A percentile compares a stretch with the other conserved stretches of the same genome.
Conservation (phyloP, 2,888 invertebrate genomes). For the Platycheirus albimanus region DNA sequence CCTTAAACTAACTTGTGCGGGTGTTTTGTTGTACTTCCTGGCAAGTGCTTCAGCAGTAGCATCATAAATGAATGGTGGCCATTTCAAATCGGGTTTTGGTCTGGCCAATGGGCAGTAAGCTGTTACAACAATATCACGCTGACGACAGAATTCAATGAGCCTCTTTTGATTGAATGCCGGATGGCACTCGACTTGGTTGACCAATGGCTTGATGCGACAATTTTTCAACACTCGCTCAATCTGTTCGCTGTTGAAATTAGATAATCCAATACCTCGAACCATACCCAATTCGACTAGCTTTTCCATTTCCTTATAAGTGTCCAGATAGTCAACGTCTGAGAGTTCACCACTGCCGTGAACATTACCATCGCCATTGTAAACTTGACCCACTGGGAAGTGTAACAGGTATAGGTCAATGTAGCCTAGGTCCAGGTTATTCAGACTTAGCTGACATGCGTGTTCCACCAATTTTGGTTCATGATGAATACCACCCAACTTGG, state of each 20-base stretch:
- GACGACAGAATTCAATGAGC: slow-evolving; percentile 87
- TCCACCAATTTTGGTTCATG: slow-evolving; percentile 88
- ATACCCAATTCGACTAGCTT: slow-evolving; percentile 79
- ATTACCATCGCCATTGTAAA: slow-evolving; percentile 82
- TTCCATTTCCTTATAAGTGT: slow-evolving; percentile 82
- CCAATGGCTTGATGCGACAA: slow-evolving; percentile 80
- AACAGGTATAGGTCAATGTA: slow-evolving; percentile 92
- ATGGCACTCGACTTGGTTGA: slow-evolving; percentile 82
- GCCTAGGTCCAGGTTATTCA: slow-evolving; percentile 86
- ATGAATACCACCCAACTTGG: slow-evolving; percentile 81
- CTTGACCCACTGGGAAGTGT: slow-evolving; percentile 91
- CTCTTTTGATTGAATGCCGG: slow-evolving; percentile 83
- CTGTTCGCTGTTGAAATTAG: slow-evolving; percentile 81
- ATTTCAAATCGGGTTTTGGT: slow-evolving; percentile 84
- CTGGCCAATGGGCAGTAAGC: slow-evolving; percentile 90
- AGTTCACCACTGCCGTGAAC: slow-evolving; percentile 79
- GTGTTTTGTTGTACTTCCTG: slow-evolving; percentile 85
- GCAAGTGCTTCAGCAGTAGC: slow-evolving; percentile 84
- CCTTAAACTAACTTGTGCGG: slow-evolving; percentile 86
- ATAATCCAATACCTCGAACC: slow-evolving; percentile 80
- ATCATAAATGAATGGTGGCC: slow-evolving; percentile 82
- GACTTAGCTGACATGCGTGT: slow-evolving; percentile 85
- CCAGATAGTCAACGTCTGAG: slow-evolving; percentile 80
- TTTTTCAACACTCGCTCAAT: slow-evolving; percentile 79
- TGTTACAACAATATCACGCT: slow-evolving; percentile 86